Conservation (phyloP, 2,113 vertebrate genomes). For the Alligator sinensis region DNA sequence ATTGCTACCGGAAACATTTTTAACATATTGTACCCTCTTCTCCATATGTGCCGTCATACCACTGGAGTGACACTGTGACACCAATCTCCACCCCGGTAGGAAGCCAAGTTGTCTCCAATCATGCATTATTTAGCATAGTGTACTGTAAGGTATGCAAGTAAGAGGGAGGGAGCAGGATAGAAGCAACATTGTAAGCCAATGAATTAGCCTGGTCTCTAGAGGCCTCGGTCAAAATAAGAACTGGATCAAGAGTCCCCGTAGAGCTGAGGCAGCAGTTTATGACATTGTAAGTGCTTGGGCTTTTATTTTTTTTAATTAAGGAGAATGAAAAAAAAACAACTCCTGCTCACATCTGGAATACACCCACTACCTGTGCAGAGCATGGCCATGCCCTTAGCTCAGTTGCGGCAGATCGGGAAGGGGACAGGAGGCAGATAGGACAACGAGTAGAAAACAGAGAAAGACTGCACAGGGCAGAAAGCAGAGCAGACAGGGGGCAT, state of each 20-base stretch:
- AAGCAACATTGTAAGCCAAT: neutral
- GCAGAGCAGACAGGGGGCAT: too few species aligned
- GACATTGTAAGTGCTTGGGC: neutral
- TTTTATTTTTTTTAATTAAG: neutral
- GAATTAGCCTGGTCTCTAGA: neutral
- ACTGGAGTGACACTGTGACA: neutral
- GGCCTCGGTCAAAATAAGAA: neutral
- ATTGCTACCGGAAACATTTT: neutral
- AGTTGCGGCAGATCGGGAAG: too few species aligned
- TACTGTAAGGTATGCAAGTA: neutral
- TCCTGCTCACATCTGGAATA: too few species aligned
- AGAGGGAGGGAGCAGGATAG: neutral
- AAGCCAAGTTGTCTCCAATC: neutral
- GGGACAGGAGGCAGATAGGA: too few species aligned
- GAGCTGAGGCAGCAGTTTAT: neutral
- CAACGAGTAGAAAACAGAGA: too few species aligned
- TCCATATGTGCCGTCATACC: rapidly evolving
- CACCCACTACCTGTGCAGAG: too few species aligned
- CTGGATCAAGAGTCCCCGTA: neutral
- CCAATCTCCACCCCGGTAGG: neutral
- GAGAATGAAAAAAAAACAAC: too few species aligned
- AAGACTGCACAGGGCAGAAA: too few species aligned
- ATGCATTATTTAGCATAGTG: neutral
- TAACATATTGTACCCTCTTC: rapidly evolving
- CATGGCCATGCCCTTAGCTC: too few species aligned